These are phyloP conservation scores for Varanus salvator DNA, from an alignment of 2,113 vertebrate species.

Conservation along the genomic window DNA sequence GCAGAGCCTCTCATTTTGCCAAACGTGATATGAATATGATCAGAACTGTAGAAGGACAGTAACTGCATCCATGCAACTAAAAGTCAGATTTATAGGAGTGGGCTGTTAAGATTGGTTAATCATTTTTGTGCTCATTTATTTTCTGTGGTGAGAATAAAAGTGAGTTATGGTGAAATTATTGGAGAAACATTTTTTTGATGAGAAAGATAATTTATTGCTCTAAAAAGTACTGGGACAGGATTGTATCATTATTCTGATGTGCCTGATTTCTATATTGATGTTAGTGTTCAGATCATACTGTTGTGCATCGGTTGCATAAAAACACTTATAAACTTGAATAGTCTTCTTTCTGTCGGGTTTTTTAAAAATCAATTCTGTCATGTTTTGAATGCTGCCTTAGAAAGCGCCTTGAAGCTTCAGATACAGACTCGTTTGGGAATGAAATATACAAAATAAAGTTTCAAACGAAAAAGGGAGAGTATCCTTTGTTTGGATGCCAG, in stretches of 20 bases:
- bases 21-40: background rate
- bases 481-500: constrained; percentile 94
- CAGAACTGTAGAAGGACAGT: background rate
- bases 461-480: constrained; percentile 89
- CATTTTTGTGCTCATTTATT: background rate
- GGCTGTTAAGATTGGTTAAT: background rate
- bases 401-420: constrained; percentile 89
- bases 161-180: background rate
- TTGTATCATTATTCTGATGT: background rate
- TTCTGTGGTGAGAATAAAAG: background rate
- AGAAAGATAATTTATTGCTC: background rate
- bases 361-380: constrained; percentile 11
- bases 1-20: background rate
- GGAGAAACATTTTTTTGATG: background rate
- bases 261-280: background rate
- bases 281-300: background rate
- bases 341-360: background rate
- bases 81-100: background rate
- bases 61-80: background rate
- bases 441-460: constrained; percentile 93
- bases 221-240: background rate
- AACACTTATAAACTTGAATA: background rate
- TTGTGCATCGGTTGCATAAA: background rate
- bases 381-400: constrained; percentile 71
- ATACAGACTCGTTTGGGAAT: constrained; percentile 92